Base-by-base conservation (phyloP, 1,140 invertebrate genomes). In the Eumeta japonica region DNA sequence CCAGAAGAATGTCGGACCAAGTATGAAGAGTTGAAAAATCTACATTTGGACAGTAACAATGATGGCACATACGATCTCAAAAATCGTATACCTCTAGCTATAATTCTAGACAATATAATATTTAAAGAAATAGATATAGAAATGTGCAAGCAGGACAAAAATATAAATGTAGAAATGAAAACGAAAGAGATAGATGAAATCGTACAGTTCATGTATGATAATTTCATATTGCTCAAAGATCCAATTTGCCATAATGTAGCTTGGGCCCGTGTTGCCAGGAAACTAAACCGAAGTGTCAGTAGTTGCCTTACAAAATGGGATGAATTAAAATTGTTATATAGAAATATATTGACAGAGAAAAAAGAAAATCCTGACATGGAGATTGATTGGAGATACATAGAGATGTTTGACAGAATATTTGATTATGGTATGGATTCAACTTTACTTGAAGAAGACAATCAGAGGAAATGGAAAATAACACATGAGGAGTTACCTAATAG, bases 341-440 rank as follows among this genome's bases (percentile, higher is more conserved):
- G 55, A 37, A 50, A 37, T 19, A 62, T 67, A 18, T 50, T 73
- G 18, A 46, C 62, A 30, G 64, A 73, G 37, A 73, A 74, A 35
- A 68, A 65, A 41, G 68, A 74, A 34, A 51, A 74, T 48, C 52
- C 66, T 3, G 64, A 71, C 32, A 58, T 67, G 56, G 57, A 62
- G 39, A 65, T 73, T 14, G 58, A 67, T 48, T 71, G 70, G 70
- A 48, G 56, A 19, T 74, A 71, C 30, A 74, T 74, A 31, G 64
- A 71, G 18, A 27, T 67, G 34, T 73, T 73, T 58, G 68, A 73
- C 39, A 59, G 55, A 24, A 67, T 71, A 45, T 74, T 71, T 53
- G 68, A 66, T 38, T 71, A 71, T 45, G 66, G 66, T 5, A 74
- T 66, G 59, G 62, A 71, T 33, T 48, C 39, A 9, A 55, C 52